Percentiles rank a stretch among this genome's conserved stretches.
Conservation (phyloP, 2,797 vertebrate species). For the Hoplostethus mediterraneus region DNA sequence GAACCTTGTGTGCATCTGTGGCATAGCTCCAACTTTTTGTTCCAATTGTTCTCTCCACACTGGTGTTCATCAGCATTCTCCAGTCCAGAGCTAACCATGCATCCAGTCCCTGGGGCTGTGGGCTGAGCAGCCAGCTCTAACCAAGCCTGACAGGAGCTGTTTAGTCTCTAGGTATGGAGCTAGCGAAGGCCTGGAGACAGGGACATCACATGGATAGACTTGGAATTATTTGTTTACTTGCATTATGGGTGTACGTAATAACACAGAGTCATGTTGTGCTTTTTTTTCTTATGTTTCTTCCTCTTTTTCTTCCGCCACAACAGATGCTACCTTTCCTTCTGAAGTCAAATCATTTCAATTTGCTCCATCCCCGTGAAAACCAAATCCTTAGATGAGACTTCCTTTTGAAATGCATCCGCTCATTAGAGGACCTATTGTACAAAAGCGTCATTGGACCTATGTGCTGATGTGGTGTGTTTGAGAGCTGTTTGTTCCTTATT, state of each 20-base stretch:
- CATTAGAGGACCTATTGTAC: conserved; percentile 11
- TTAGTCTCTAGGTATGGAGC: conserved; percentile 70
- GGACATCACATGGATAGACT: conserved; percentile 50
- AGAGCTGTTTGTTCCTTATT: conserved; percentile 17
- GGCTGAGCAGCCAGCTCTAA: conserved; percentile 73
- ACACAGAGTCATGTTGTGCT: not conserved
- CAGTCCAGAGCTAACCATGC: conserved; percentile 69
- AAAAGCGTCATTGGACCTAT: conserved; percentile 34
- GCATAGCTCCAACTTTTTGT: conserved; percentile 58
- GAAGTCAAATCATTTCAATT: conserved; percentile 15
- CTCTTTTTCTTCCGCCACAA: not conserved
- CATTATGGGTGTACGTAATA: conserved; percentile 24
- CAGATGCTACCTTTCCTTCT: conserved; percentile 3
- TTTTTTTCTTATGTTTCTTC: not conserved
- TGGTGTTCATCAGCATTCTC: conserved; percentile 67
- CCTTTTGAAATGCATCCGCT: conserved; percentile 45
- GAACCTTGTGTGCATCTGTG: conserved; percentile 40
- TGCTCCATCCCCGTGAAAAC: conserved; percentile 18
- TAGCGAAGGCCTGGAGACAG: conserved; percentile 57
- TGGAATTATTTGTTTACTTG: conserved; percentile 39
- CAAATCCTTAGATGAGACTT: conserved; percentile 24
- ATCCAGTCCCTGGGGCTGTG: conserved; percentile 68
- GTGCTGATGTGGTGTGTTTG: conserved; percentile 49
- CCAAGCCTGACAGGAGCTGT: conserved; percentile 76
- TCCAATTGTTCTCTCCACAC: conserved; percentile 62